Evolutionary conservation across 2,888 invertebrate genomes (phyloP).

Genomic region (Melieria picta): DNA sequence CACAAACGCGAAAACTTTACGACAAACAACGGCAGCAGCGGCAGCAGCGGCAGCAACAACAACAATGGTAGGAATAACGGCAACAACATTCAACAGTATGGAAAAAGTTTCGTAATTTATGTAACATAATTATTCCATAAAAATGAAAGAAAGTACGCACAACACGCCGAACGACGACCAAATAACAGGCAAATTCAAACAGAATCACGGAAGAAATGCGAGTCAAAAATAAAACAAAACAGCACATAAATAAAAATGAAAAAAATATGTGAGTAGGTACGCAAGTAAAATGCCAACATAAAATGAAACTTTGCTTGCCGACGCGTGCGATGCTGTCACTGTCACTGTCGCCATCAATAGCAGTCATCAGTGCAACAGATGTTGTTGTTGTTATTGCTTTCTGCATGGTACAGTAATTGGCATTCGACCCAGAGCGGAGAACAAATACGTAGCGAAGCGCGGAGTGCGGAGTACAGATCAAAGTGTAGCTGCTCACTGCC

Average conservation of each 20-base stretch:
- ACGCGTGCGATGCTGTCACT: neutral
- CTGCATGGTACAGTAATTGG: constrained; percentile 22
- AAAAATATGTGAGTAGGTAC: neutral
- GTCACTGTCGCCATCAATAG: neutral
- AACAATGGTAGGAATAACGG: constrained; percentile 35
- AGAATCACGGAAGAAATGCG: neutral
- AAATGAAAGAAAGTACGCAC: constrained; percentile 39
- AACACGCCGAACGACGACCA: neutral
- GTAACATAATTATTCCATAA: constrained; percentile 58
- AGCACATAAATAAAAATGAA: neutral
- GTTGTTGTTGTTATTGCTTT: constrained; percentile 14
- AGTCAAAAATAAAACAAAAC: neutral
- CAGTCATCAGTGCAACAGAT: neutral
- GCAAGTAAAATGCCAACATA: neutral
- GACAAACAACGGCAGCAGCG: constrained; percentile 23
- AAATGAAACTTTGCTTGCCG: constrained; percentile 43
- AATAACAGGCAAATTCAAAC: too few species aligned
- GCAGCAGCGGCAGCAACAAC: constrained; percentile 24
- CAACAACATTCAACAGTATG: constrained; percentile 46
- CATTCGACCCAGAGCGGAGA: constrained; percentile 9
- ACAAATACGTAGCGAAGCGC: neutral
- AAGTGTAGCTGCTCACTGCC: too few species aligned
- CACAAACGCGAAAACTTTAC: constrained; percentile 40
- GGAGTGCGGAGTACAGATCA: too few species aligned
- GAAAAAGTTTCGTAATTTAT: constrained; percentile 60